Conservation (phyloP, 2,888 invertebrate genomes). For the Timema podura region DNA sequence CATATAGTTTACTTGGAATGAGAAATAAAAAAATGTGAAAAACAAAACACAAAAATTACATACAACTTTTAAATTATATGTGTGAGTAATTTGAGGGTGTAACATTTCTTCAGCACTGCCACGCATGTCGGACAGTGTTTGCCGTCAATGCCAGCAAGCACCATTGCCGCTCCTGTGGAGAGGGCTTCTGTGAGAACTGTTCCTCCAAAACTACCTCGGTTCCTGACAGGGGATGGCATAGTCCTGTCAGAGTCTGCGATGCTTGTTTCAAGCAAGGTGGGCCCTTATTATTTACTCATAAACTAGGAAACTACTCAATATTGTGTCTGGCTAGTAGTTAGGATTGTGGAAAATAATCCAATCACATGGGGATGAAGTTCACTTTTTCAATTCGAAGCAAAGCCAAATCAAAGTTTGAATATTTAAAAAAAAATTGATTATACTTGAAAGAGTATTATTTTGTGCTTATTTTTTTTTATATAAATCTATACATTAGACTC, state of each 20-base stretch:
- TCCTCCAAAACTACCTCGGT: constrained; percentile 64
- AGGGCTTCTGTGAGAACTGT: constrained; percentile 73
- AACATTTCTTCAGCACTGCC: constrained; percentile 52
- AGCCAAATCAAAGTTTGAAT: too few relatives aligned
- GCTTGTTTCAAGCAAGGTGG: constrained; percentile 48
- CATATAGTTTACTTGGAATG: too few relatives aligned
- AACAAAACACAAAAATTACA: too few relatives aligned
- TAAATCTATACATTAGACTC: too few relatives aligned
- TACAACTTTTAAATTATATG: too few relatives aligned
- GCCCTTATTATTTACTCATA: too few relatives aligned
- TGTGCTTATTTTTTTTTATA: too few relatives aligned
- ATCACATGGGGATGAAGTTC: not conserved
- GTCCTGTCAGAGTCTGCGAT: constrained; percentile 70
- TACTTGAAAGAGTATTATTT: not conserved
- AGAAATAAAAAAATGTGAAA: too few relatives aligned
- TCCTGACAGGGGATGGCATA: constrained; percentile 66
- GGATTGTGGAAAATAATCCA: not conserved
- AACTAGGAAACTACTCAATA: too few relatives aligned
- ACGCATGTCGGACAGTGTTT: constrained; percentile 59
- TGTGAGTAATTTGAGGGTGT: too few relatives aligned
- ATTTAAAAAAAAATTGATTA: not conserved
- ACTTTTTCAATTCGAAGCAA: too few relatives aligned
- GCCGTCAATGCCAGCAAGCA: constrained; percentile 57
- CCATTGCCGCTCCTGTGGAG: constrained; percentile 74
- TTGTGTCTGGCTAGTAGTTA: not conserved